Evolutionary conservation across 2,797 vertebrate species (phyloP), one percentile per base, ranked within the genome.

Genomic region (Rhinella marina): DNA sequence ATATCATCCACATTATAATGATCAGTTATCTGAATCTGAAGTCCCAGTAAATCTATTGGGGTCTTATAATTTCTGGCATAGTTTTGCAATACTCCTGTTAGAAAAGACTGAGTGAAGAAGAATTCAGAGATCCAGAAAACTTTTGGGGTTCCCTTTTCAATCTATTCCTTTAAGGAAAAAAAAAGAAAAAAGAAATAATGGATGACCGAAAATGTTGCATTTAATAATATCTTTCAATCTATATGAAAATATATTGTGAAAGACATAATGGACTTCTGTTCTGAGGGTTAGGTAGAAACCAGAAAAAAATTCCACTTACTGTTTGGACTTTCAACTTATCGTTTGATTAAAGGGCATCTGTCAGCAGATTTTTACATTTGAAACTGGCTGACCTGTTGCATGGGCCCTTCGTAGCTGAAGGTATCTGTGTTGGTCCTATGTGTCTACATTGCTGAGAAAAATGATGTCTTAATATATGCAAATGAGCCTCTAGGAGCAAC

Each of bases 121-220:
- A 91, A 90, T 6, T 90, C 88, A 59, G 90, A 91, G 52, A 91
- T 89, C 90, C 90, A 91, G 81, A 90, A 91, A 17, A 89, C 88
- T 4, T 83, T 81, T 68, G 90, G 90, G 64, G 73, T 85, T 50
- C 90, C 90, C 1, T 78, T 70, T 64, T 85, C 27, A 54, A 88
- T 89, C 90, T 90, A 91, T 10, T 76, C 88, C 90, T 91, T 41
- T n/a, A n/a, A n/a, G n/a, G n/a, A 41, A 41, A 41, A 41, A 41
- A 41, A 4, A 87, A 75, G 54, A 59, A n/a, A 86, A 9, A 9
- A 32, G 1, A 72, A 50, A 76, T 19, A 41, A 50, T 8, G 23
- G 21, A 29, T 77, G 5, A n/a, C 7, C 61, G 12, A 41, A 32
- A 25, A 61, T 75, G 14, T 32, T 41, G 4, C 52, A 61, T 27